These are phyloP conservation scores for Drosophila leonis DNA, from an alignment of 2,888 invertebrate genomes.

Conservation along the genomic window DNA sequence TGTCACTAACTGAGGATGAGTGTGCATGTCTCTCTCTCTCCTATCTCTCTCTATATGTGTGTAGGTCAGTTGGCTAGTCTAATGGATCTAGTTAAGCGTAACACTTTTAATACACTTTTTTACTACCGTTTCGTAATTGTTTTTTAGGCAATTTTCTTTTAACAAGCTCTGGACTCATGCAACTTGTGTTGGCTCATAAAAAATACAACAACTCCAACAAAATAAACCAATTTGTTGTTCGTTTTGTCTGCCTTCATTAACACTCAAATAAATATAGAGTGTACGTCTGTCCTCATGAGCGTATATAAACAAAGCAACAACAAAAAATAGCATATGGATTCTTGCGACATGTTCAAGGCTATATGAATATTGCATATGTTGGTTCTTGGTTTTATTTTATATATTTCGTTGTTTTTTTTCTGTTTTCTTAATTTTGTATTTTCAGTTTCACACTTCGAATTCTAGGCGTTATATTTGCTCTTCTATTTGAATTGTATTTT, in stretches of 20 bases:
- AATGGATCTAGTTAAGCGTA: conserved; percentile 30
- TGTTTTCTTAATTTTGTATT: conserved; percentile 33
- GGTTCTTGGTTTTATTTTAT: conserved; percentile 15
- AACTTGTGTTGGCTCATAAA: conserved; percentile 32
- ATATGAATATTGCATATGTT: conserved; percentile 56
- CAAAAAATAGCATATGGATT: conserved; percentile 61
- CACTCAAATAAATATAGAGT: conserved; percentile 45
- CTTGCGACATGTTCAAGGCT: conserved; percentile 79
- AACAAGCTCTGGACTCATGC: conserved; percentile 43
- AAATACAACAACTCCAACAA: conserved; percentile 11
- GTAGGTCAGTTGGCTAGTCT: conserved; percentile 53
- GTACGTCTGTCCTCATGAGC: neutral
- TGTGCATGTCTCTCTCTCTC: neutral
- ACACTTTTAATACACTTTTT: conserved; percentile 47
- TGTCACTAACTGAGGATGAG: conserved; percentile 29
- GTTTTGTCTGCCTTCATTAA: conserved; percentile 59
- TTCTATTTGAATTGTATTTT: conserved; percentile 23
- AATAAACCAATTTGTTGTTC: conserved; percentile 7
- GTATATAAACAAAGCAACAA: neutral
- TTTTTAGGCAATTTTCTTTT: conserved; percentile 24
- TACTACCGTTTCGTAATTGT: conserved; percentile 16
- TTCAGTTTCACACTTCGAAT: conserved; percentile 51
- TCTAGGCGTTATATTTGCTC: conserved; percentile 4
- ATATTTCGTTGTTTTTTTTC: conserved; percentile 2
- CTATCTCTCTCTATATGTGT: conserved; percentile 18